These are phyloP conservation scores for Aphis gossypii DNA, from an alignment of 1,140 invertebrate genomes.

Conservation along the genomic window DNA sequence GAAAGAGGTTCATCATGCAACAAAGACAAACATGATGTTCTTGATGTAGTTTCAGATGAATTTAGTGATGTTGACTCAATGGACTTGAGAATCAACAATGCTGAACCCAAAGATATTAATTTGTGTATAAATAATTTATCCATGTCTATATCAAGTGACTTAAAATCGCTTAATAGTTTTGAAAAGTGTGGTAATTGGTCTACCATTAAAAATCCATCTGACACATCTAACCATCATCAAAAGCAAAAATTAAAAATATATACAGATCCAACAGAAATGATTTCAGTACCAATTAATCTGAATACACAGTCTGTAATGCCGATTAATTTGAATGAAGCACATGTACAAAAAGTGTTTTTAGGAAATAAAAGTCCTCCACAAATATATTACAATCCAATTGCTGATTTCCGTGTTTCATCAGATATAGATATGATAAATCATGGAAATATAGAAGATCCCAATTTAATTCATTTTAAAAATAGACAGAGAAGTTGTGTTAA, in stretches of 20 bases:
- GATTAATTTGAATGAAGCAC: conserved; percentile 22
- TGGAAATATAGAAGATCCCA: conserved; percentile 3
- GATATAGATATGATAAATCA: conserved; percentile 29
- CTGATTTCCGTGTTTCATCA: conserved; percentile 11
- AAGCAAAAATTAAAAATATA: conserved; percentile 33
- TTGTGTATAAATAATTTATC: not conserved
- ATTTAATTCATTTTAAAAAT: conserved; percentile 30
- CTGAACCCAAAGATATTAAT: not conserved
- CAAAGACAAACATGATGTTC: not conserved
- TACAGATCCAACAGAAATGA: conserved; percentile 17
- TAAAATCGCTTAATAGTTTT: conserved; percentile 37
- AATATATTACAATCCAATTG: conserved; percentile 23
- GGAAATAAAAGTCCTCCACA: conserved; percentile 35
- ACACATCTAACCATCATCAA: not conserved
- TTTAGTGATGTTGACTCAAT: conserved; percentile 29
- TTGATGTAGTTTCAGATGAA: conserved; percentile 10
- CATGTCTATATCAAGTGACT: not conserved
- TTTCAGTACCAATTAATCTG: conserved; percentile 17
- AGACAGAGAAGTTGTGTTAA: conserved; percentile 6
- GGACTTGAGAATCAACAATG: not conserved
- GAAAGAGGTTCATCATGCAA: not conserved
- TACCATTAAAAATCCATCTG: conserved; percentile 20
- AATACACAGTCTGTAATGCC: not conserved
- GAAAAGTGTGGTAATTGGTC: not conserved
- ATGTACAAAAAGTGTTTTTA: conserved; percentile 27